These are phyloP conservation scores for Amphiprion ocellaris DNA, from an alignment of 2,113 vertebrate genomes.

Conservation along the genomic window DNA sequence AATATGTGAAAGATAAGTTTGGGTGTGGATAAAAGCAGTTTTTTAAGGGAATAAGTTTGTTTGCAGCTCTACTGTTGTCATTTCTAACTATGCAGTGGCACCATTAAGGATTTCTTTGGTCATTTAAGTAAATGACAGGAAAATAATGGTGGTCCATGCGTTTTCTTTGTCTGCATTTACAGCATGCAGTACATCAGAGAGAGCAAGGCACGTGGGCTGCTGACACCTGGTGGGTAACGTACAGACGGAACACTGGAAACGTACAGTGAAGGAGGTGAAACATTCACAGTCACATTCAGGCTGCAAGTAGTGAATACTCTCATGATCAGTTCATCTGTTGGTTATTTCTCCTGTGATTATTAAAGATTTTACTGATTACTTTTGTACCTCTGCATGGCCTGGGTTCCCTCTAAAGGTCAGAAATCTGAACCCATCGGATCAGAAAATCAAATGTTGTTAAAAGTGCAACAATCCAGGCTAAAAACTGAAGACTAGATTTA, in stretches of 20 bases:
- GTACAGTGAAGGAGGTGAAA: not conserved
- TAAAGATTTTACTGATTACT: no score
- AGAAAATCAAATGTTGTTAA: no score
- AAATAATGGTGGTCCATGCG: not conserved
- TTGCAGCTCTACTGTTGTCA: not conserved
- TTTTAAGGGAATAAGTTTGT: not conserved
- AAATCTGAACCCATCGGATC: no score
- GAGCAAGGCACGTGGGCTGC: constrained; percentile 18
- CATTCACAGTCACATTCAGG: no score
- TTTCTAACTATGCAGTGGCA: not conserved
- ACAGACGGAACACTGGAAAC: not conserved
- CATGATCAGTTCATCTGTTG: no score
- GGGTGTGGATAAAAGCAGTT: not conserved
- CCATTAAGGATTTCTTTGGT: not conserved
- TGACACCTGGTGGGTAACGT: constrained; percentile 75
- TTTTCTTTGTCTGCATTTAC: constrained; percentile 47
- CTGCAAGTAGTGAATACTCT: no score
- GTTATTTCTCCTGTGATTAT: no score
- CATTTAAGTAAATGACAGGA: not conserved
- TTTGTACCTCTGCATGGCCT: no score
- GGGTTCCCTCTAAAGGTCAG: no score
- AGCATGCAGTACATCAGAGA: not conserved
- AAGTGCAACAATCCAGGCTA: no score
- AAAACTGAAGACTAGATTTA: no score
- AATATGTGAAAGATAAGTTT: not conserved